Percentiles rank a stretch among this genome's conserved stretches.
Conservation (phyloP, 1,140 invertebrate species). For the Micrasema longulum region DNA sequence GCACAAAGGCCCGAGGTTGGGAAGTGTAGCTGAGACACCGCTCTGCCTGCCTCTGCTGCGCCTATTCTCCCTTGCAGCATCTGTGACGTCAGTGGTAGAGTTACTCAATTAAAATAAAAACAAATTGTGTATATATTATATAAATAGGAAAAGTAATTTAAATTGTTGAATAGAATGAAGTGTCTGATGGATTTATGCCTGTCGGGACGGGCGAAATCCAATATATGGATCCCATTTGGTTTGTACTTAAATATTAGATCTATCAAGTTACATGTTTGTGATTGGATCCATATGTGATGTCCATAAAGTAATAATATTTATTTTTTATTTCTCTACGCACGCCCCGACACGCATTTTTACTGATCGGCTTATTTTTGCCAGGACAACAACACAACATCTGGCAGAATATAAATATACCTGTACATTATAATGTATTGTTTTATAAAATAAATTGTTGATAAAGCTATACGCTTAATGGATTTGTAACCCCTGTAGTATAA, state of each 20-base stretch:
- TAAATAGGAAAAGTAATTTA: slow-evolving; percentile 56
- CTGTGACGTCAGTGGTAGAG: slow-evolving; percentile 55
- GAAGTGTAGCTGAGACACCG: slow-evolving; percentile 15
- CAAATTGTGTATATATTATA: slow-evolving; percentile 56
- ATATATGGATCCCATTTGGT: slow-evolving; percentile 25
- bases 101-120: slow-evolving; percentile 54
- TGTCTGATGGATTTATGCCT: slow-evolving; percentile 48
- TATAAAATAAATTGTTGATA: slow-evolving; percentile 71
- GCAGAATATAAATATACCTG: slow-evolving; percentile 70
- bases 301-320: slow-evolving; percentile 65
- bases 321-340: slow-evolving; percentile 60
- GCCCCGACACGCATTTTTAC: slow-evolving; percentile 68
- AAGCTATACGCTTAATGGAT: slow-evolving; percentile 55
- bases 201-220: slow-evolving; percentile 38
- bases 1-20: slow-evolving; percentile 47
- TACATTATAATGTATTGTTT: slow-evolving; percentile 72
- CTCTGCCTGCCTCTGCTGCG: too few species aligned
- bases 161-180: slow-evolving; percentile 55
- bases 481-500: slow-evolving; percentile 25
- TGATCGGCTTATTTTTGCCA: slow-evolving; percentile 67
- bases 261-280: slow-evolving; percentile 61
- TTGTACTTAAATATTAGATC: slow-evolving; percentile 56
- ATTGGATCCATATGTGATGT: slow-evolving; percentile 66
- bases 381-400: slow-evolving; percentile 65
- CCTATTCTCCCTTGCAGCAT: slow-evolving; percentile 40